Evolutionary conservation across 2,113 vertebrate species (phyloP).

Genomic region (Vimba vimba): DNA sequence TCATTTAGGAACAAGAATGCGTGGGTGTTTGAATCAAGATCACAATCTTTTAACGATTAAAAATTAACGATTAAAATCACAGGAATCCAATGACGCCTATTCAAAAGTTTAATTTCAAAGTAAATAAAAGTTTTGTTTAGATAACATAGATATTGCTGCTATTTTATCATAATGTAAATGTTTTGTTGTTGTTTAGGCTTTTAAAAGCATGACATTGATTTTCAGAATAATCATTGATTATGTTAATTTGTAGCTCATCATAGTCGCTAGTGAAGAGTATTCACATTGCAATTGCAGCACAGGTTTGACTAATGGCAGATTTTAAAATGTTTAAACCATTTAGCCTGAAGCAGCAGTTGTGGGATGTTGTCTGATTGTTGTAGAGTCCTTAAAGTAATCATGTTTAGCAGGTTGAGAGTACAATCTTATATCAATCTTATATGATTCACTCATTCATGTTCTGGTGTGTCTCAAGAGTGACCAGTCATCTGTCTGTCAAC

Average conservation of each 20-base stretch:
- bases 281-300: not conserved
- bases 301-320: not conserved
- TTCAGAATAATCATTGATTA: not conserved
- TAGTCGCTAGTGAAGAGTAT: not conserved
- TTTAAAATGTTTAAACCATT: not conserved
- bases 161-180: not conserved
- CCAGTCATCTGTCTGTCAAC: not conserved
- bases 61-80: too few species aligned
- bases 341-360: not conserved
- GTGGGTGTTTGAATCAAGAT: too few species aligned
- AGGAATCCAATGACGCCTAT: too few species aligned
- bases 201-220: not conserved
- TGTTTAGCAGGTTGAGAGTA: not conserved
- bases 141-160: not conserved
- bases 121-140: not conserved
- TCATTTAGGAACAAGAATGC: too few species aligned
- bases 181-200: not conserved
- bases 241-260: not conserved
- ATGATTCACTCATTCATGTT: not conserved
- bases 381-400: not conserved
- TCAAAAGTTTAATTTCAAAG: not conserved
- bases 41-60: too few species aligned
- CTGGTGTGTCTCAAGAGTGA: too few species aligned
- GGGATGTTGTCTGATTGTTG: not conserved
- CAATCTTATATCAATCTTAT: not conserved